Base-by-base conservation (phyloP, 1,140 invertebrate species). In the Oryzaephilus surinamensis region DNA sequence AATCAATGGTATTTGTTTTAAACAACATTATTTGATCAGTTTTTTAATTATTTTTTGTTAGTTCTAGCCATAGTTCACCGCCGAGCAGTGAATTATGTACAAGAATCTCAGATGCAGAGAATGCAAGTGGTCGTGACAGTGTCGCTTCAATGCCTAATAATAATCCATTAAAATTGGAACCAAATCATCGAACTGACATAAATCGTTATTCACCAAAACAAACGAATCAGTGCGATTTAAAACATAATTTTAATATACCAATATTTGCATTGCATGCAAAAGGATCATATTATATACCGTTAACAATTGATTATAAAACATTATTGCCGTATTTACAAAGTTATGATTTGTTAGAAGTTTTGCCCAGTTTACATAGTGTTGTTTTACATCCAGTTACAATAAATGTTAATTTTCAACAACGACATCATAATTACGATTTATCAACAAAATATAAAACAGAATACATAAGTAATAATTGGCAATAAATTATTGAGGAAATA, bases 361-460 rank as follows among this genome's bases (percentile, higher is more conserved):
- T 67, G 33, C 69, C 72, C 16, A 8, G 23, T 24, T 66, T 72
- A 0, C 68, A 74, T 2, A 67, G 77, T 6, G 69, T 75, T 4
- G 73, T 86, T 6, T 69, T 93, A 11, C 90, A 95, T 67, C 90
- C 90, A 2, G 82, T 95, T 32, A 89, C 84, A 12, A 92, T 93
- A 42, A 86, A 83, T 51, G 88, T 93, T 1, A 89, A 88, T 61
- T 91, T 91, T 43, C 52, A 55, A 24, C 51, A 53, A 8, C 46
- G 45, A 33, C 47, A 28, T 16, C 28, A 43, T 29, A 46, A 42
- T 10, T 21, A 43, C 10, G 28, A 14, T 11, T n/a, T n/a, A n/a
- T n/a, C n/a, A n/a, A 31, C 32, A 23, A 52, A 51, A 35, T 54
- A 45, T 20, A 51, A 46, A 21, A 44, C 30, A 29, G 48, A 51